Base-by-base conservation (phyloP, 2,797 vertebrate species). In the Fundulus diaphanus region DNA sequence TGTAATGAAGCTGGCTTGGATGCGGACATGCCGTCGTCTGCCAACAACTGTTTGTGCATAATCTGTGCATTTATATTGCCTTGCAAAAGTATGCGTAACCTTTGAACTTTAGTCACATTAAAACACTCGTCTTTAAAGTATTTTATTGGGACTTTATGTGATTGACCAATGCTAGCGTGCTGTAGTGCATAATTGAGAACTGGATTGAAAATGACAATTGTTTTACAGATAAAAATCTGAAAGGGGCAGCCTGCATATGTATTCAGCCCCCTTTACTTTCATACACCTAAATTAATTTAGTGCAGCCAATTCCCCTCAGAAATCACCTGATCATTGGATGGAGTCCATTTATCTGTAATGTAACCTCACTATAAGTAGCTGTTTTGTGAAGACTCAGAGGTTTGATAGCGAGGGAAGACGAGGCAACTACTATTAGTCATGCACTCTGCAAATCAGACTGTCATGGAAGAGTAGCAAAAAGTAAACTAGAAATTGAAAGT, bases 21-120 rank as follows among this genome's bases (percentile, higher is more conserved):
- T n/a, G 6, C n/a, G 51, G 9, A 52, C 51, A 24, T 52, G 66
- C 16, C 76, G 27, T 77, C 82, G 78, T 69, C 44, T 40, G 16
- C 42, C 7, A 68, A 37, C 35, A 68, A 29, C 20, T 63, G 8
- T 35, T 18, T 51, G 27, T 48, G 46, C 3, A 13, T 27, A 42
- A 73, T 74, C 27, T 56, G 13, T 46, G 63, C 24, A n/a, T 37
- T 1, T 24, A 46, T 65, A 29, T 44, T 1, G 15, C 46, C 44
- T 27, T 46, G 42, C 40, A 48, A 18, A 52, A 7, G 24, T 52
- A 9, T 52, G 15, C 46, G 20, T 49, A 3, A 18, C 46, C 16
- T 49, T 18, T 49, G 15, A 49, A 52, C 22, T 7, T 52, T n/a
- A 1, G 7, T 8, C 22, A n/a, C 7, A n/a, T 20, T 52, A n/a